Base-by-base conservation (phyloP, 2,888 invertebrate species). In the Heteropelma amictum region DNA sequence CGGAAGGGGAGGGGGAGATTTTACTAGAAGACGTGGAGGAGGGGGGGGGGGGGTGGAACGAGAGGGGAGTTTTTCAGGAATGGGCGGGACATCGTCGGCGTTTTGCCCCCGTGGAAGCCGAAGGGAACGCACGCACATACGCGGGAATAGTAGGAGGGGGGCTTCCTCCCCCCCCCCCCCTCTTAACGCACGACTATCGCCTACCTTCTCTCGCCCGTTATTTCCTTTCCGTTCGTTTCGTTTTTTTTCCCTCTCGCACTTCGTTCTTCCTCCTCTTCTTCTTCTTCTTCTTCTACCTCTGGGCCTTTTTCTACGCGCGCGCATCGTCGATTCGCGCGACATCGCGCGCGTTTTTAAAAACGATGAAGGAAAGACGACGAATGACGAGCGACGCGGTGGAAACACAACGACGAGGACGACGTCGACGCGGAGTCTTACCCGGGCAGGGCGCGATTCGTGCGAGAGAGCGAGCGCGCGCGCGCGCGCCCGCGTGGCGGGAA, bases 331-430 rank as follows among this genome's bases (percentile, higher is more conserved):
- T 86, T 33, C 89, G 89, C 82, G 88, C 90, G 61, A 85, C 90
- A 79, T 84, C 90, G 72, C 89, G 90, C 83, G 90, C 90, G 80
- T 89, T 88, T 80, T 82, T 72, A 21, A 26, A 89, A 90, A 68
- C 93, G 93, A 23, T 93, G 65, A 45, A 65, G 61, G 61, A 67
- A 64, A 69, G 54, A 54, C 72, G 79, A 76, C 68, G 51, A 64
- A 12, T 42, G 69, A 73, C 54, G 47, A 56, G n/a, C 53, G 12
- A 33, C 23, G 30, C 30, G 64, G 35, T 26, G 51, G 64, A 45
- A 35, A 58, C n/a, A 51, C 56, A 47, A 45, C 38, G 67, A 53
- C 35, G 51, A 38, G 51, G 51, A 47, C 71, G 47, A 65, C 49
- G 61, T 61, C 47, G 71, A 54, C 42, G 61, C 54, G 38, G 58